Base-by-base conservation (phyloP, 2,113 vertebrate species). In the Ammospiza caudacuta region DNA sequence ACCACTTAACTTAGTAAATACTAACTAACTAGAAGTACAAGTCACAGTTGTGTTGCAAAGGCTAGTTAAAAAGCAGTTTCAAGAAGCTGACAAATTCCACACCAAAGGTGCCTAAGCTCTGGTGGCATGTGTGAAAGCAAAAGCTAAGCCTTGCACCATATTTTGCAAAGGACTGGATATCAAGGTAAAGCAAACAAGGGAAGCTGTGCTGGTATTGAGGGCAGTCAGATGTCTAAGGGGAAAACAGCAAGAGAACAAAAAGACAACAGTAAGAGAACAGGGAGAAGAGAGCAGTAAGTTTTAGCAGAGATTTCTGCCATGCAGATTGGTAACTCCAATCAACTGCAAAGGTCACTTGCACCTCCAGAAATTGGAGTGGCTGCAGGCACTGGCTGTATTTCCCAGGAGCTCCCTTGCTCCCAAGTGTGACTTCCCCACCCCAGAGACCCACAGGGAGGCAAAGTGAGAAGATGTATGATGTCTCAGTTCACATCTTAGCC, bases 401-500 rank as follows among this genome's bases (percentile, higher is more conserved):
- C 68, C 75, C 70, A 75, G 61, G 55, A 83, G 58, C 28, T 78
- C 43, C 55, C 47, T n/a, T 44, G 83, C 49, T 93, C 73, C 80
- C 54, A 67, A 62, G 52, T 9, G 49, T 4, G 15, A 89, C 83
- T 78, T 67, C 28, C 18, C 16, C 44, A 61, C 33, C 63, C 57
- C 57, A 67, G 54, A 82, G 44, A 87, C 55, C 41, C 4, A 3
- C 14, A 1, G 62, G 51, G 49, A 94, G 66, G 73, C 80, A 80
- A 70, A 74, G 73, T 3, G 2, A 62, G 80, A 90, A 81, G 70
- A 73, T 25, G 3, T 59, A 81, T 14, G 46, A 85, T 59, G 70
- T 70, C 81, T 94, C 87, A 83, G 94, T 67, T 95, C 93, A 70
- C 84, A 87, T 77, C 79, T 95, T 47, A 83, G 73, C 78, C 31